phyloP scores from a whole-genome alignment of 2,888 invertebrate species.

The Heliconius erato region DNA sequence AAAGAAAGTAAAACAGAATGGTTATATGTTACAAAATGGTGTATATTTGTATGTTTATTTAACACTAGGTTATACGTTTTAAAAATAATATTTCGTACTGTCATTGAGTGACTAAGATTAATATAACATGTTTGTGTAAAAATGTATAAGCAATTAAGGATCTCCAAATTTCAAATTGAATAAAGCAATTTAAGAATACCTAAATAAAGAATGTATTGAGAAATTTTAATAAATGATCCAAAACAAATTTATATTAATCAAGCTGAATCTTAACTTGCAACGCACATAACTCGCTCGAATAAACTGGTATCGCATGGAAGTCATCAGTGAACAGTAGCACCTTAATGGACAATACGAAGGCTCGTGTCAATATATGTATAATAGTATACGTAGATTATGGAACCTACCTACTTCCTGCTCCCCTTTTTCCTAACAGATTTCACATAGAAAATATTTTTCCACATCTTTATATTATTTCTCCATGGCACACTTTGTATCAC shows the following conservation, averaged over 20 bases:
- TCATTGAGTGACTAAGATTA: not conserved
- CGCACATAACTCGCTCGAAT: conserved; percentile 44
- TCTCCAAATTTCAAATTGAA: not conserved
- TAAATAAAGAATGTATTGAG: not conserved
- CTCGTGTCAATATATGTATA: conserved; percentile 28
- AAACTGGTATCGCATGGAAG: conserved; percentile 50
- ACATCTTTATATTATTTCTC: conserved; percentile 74
- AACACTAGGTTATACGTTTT: not conserved
- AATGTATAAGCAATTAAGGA: not conserved
- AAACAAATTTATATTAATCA: conserved; percentile 40
- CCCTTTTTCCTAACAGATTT: conserved; percentile 83
- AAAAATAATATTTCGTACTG: not conserved
- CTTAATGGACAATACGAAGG: conserved; percentile 33
- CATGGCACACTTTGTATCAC: conserved; percentile 61
- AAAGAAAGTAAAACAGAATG: not conserved
- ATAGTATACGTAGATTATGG: not conserved
- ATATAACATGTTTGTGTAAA: not conserved
- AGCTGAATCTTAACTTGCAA: conserved; percentile 36
- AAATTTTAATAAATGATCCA: conserved; percentile 5
- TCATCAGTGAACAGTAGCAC: conserved; percentile 46
- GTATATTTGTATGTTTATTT: not conserved
- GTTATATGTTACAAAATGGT: not conserved
- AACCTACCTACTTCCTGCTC: conserved; percentile 71
- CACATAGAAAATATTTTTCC: conserved; percentile 76
- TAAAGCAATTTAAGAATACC: not conserved